Evolutionary conservation across 2,797 vertebrate genomes (phyloP).

Genomic region (Tolypeutes matacus): DNA sequence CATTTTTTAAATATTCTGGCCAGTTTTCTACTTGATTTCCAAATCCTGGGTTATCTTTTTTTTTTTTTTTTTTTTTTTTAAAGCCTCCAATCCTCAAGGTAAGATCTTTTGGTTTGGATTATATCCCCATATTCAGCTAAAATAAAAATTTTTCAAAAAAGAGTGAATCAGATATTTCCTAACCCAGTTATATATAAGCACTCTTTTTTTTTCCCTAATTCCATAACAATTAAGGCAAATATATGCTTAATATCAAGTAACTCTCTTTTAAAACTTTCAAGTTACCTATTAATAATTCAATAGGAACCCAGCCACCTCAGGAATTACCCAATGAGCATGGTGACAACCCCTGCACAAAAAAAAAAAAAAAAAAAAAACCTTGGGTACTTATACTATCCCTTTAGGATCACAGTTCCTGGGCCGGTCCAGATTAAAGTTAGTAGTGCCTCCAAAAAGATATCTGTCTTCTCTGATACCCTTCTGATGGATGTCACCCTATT

Average conservation of each 20-base stretch:
- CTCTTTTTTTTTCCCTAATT: slow-evolving; percentile 43
- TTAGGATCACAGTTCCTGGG: not conserved
- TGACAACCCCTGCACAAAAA: not conserved
- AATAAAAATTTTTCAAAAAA: slow-evolving; percentile 7
- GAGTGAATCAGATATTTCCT: slow-evolving; percentile 40
- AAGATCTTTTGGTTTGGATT: slow-evolving; percentile 47
- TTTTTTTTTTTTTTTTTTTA: not conserved
- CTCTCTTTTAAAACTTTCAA: slow-evolving; percentile 21
- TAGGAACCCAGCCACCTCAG: not conserved
- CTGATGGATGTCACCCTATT: not conserved
- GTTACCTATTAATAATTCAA: slow-evolving; percentile 29
- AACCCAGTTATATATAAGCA: slow-evolving; percentile 2
- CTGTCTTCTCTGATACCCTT: not conserved
- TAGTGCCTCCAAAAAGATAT: not conserved
- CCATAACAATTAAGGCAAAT: slow-evolving; percentile 36
- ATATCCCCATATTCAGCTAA: slow-evolving; percentile 27
- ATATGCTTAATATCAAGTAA: not conserved
- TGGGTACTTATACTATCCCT: not conserved
- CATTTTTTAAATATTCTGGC: not conserved
- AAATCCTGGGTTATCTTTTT: slow-evolving; percentile 18
- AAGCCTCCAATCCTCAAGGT: slow-evolving; percentile 17
- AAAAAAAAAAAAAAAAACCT: not conserved
- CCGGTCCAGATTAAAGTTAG: not conserved
- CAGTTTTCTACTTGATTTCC: slow-evolving; percentile 59
- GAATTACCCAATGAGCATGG: not conserved